Evolutionary conservation across 2,113 vertebrate genomes (phyloP).

Genomic region (Garra rufa): DNA sequence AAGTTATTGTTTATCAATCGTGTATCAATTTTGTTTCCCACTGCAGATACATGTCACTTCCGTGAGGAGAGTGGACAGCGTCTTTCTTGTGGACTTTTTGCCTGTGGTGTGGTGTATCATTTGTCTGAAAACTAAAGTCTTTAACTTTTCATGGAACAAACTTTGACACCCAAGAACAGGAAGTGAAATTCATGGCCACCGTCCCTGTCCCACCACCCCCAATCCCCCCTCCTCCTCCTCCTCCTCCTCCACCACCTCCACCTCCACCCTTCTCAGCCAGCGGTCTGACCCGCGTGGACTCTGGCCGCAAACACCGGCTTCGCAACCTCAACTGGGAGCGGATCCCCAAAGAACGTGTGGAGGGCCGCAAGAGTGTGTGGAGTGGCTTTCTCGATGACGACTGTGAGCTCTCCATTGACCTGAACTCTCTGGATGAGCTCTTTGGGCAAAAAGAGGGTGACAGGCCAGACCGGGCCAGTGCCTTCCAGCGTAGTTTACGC

Average conservation of each 20-base stretch:
- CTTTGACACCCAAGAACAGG: conserved; percentile 51
- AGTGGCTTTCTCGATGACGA: conserved; percentile 65
- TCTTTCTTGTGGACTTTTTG: conserved; percentile 15
- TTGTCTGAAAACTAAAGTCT: conserved; percentile 60
- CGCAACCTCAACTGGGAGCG: conserved; percentile 83
- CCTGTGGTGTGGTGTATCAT: neutral
- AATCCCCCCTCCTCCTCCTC: conserved; percentile 58
- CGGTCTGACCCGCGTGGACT: conserved; percentile 64
- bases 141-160: conserved; percentile 73
- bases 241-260: conserved; percentile 61
- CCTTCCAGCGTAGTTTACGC: conserved; percentile 63
- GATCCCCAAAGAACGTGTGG: conserved; percentile 80
- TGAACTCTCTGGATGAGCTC: conserved; percentile 79
- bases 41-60: conserved; percentile 32
- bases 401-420: conserved; percentile 77
- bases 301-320: conserved; percentile 67
- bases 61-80: neutral
- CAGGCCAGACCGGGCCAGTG: conserved; percentile 61
- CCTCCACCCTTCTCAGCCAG: conserved; percentile 55
- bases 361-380: conserved; percentile 79
- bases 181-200: conserved; percentile 74
- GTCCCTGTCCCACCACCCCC: conserved; percentile 52
- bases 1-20: neutral
- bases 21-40: conserved; percentile 9
- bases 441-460: conserved; percentile 75